Evolutionary conservation across 2,113 vertebrate species (phyloP).

Genomic region (Nanger granti): DNA sequence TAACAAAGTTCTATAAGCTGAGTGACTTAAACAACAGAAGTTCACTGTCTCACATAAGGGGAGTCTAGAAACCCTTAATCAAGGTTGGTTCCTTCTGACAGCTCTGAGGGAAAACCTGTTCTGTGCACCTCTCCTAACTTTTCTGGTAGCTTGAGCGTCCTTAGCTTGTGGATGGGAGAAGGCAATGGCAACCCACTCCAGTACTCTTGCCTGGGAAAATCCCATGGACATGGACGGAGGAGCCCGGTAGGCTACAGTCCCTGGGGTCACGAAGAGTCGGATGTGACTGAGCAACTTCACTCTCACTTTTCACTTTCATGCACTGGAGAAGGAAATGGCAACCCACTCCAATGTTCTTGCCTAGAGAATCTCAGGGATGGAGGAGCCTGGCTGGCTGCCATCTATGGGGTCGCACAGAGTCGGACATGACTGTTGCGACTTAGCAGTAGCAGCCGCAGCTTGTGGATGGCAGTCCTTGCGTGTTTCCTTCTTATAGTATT

Average conservation of each 20-base stretch:
- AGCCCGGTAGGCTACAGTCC: not conserved
- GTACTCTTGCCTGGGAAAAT: not conserved
- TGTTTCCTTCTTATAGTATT: not conserved
- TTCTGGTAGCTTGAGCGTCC: not conserved
- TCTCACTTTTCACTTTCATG: not conserved
- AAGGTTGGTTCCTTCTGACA: not conserved
- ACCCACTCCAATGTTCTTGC: not conserved
- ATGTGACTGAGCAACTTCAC: not conserved
- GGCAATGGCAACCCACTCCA: not conserved
- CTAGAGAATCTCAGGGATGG: not conserved
- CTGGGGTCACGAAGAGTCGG: not conserved
- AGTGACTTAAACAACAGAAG: not conserved
- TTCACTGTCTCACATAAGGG: not conserved
- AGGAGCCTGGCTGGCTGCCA: not conserved
- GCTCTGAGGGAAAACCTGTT: not conserved
- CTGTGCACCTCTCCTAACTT: not conserved
- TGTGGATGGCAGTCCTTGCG: not conserved
- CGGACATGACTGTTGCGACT: rapidly evolving
- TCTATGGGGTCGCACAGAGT: not conserved
- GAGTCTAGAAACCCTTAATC: not conserved
- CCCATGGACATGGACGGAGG: not conserved
- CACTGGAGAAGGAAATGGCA: not conserved
- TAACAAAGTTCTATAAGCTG: not conserved
- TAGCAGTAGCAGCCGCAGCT: not conserved
- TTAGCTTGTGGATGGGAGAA: not conserved